These are phyloP conservation scores for Drosophila flavopinicola DNA, from an alignment of 2,888 invertebrate genomes.

Conservation along the genomic window DNA sequence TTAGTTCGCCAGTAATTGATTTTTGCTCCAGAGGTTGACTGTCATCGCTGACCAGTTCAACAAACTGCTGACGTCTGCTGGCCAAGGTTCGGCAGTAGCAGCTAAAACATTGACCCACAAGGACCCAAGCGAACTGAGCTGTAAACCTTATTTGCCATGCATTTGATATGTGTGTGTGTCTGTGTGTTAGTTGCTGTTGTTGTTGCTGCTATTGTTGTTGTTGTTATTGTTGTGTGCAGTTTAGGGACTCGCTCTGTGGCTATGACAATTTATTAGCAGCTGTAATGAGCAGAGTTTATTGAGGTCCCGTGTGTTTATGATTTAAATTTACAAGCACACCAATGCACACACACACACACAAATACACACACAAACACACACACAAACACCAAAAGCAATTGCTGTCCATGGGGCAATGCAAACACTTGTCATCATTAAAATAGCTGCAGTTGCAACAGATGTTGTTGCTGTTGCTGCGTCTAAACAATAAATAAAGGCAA, in stretches of 20 bases:
- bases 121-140: slow-evolving; percentile 32
- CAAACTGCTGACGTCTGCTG: slow-evolving; percentile 52
- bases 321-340: slow-evolving; percentile 67
- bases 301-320: slow-evolving; percentile 69
- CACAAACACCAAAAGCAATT: slow-evolving; percentile 17
- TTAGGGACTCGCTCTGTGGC: slow-evolving; percentile 39
- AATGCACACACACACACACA: slow-evolving; percentile 17
- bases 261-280: slow-evolving; percentile 74
- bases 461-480: slow-evolving; percentile 50
- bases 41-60: slow-evolving; percentile 60
- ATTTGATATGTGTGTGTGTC: slow-evolving; percentile 5
- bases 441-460: slow-evolving; percentile 60
- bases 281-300: slow-evolving; percentile 79
- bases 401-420: slow-evolving; percentile 55
- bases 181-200: no score
- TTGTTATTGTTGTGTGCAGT: slow-evolving; percentile 10
- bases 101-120: slow-evolving; percentile 27
- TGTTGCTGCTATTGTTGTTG: neutral
- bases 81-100: slow-evolving; percentile 23
- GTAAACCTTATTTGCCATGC: slow-evolving; percentile 25
- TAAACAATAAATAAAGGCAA: slow-evolving; percentile 75
- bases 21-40: slow-evolving; percentile 28
- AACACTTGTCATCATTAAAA: slow-evolving; percentile 81
- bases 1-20: slow-evolving; percentile 43
- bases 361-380: slow-evolving; percentile 4